Conservation (phyloP, 2,797 vertebrate species). For the Urophycis tenuis region DNA sequence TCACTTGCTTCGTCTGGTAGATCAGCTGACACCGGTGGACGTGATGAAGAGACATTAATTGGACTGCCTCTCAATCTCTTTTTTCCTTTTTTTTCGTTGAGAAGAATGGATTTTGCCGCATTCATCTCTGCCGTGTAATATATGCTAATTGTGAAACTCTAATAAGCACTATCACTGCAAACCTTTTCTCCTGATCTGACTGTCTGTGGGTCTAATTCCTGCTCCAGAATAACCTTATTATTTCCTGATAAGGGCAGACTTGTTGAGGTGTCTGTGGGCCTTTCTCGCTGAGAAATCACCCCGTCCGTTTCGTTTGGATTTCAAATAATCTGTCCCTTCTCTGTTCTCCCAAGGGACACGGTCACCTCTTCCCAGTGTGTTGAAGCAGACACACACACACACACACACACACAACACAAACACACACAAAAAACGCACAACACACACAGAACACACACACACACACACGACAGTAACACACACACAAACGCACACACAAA, state of each 20-base stretch:
- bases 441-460: neutral
- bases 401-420: neutral
- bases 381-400: neutral
- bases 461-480: neutral
- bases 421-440: neutral
- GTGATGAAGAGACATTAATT: neutral
- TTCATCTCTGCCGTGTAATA: conserved; percentile 59
- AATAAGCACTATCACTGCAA: conserved; percentile 58
- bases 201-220: conserved; percentile 51
- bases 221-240: conserved; percentile 56
- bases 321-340: conserved; percentile 52
- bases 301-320: conserved; percentile 58
- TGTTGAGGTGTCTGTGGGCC: conserved; percentile 62
- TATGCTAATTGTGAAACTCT: conserved; percentile 61
- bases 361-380: conserved; percentile 35
- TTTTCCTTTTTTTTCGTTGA: conserved; percentile 41
- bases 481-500: no score
- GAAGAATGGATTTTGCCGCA: conserved; percentile 47
- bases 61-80: neutral
- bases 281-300: conserved; percentile 47
- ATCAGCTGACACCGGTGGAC: neutral
- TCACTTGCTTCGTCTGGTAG: neutral
- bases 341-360: conserved; percentile 45
- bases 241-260: conserved; percentile 62
- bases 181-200: conserved; percentile 40